Conservation (phyloP, 2,113 vertebrate species). For the Nesoenas mayeri region DNA sequence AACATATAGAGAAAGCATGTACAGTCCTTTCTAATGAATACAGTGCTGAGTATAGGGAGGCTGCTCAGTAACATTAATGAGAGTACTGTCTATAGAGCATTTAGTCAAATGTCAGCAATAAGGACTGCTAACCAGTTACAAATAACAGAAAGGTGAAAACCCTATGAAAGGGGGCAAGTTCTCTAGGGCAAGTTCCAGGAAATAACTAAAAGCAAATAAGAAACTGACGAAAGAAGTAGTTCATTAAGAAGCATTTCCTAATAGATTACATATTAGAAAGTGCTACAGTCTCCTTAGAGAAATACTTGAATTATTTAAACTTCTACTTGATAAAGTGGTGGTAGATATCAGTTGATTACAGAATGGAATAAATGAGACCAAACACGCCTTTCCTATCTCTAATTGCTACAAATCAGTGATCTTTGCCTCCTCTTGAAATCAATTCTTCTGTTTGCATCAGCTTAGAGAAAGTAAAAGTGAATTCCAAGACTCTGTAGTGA, state of each 20-base stretch:
- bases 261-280: neutral
- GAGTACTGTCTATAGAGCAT: neutral
- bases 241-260: neutral
- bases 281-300: neutral
- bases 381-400: neutral
- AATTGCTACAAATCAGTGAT: conserved; percentile 48
- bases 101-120: neutral
- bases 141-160: neutral
- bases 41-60: neutral
- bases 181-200: neutral
- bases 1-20: neutral
- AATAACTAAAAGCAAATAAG: neutral
- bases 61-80: neutral
- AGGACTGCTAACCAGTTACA: neutral
- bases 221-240: neutral
- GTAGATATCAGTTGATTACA: neutral
- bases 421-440: conserved; percentile 15
- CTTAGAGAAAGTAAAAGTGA: conserved; percentile 23
- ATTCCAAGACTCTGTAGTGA: conserved; percentile 14
- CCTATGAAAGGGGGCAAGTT: neutral
- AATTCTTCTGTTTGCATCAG: conserved; percentile 38
- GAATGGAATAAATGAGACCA: neutral
- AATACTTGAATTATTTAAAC: conserved; percentile 24
- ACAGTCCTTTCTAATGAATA: neutral
- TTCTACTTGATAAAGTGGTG: neutral